phyloP scores from a whole-genome alignment of 1,140 invertebrate species.

The Procambarus virginalis region DNA sequence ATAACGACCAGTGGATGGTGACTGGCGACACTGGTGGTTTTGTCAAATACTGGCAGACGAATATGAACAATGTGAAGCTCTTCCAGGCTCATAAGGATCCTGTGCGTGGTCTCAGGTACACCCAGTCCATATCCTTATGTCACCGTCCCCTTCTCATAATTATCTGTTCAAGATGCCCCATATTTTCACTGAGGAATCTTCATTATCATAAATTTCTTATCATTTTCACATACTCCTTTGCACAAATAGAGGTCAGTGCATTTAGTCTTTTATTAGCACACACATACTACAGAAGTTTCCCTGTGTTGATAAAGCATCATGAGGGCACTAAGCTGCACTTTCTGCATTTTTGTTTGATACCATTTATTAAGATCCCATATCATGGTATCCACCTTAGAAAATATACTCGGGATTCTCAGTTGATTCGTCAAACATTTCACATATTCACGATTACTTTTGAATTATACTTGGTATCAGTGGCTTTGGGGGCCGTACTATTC shows the following conservation, averaged over 20 bases:
- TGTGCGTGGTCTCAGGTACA: conserved; percentile 96
- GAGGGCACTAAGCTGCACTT: neutral
- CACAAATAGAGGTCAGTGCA: neutral
- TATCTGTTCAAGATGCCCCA: neutral
- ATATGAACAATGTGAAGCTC: conserved; percentile 99
- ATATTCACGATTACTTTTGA: neutral
- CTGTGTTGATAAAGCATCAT: neutral
- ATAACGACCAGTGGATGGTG: conserved; percentile 99
- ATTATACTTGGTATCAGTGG: neutral
- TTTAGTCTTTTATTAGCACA: neutral
- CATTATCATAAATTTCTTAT: neutral
- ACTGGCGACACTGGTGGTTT: conserved; percentile 98
- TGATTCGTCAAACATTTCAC: neutral
- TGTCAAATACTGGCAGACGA: conserved; percentile 99
- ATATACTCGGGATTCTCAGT: neutral
- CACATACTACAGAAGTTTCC: neutral
- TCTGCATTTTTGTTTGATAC: neutral
- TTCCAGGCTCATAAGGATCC: conserved; percentile 99
- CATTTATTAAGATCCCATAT: neutral
- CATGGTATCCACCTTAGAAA: neutral
- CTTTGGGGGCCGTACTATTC: neutral
- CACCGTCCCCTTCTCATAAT: conserved; percentile 23
- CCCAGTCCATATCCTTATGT: conserved; percentile 43
- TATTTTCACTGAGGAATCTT: neutral
- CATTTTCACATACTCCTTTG: neutral